These are phyloP conservation scores for Heteromurus nitidus DNA, from an alignment of 2,888 invertebrate genomes.

Conservation along the genomic window DNA sequence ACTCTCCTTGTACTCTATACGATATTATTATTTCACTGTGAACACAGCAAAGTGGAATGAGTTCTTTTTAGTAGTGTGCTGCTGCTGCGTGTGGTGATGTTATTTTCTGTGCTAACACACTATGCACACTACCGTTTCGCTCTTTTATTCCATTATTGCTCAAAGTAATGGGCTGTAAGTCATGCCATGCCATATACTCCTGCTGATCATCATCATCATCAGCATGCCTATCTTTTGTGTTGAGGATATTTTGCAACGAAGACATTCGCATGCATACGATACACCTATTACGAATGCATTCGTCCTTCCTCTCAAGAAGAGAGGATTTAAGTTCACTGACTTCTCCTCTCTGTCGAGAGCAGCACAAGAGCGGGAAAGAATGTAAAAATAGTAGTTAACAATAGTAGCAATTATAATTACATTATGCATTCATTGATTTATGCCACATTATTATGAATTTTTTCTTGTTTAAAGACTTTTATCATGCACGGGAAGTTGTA, in stretches of 20 bases:
- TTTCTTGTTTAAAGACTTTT: too few relatives aligned
- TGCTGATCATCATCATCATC: neutral
- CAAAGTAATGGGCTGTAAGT: conserved; percentile 8
- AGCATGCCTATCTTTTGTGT: too few relatives aligned
- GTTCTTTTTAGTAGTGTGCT: too few relatives aligned
- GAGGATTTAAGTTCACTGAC: conserved; percentile 49
- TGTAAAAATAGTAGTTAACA: conserved; percentile 18
- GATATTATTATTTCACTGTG: too few relatives aligned
- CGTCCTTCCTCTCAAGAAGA: conserved; percentile 45
- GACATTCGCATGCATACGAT: neutral
- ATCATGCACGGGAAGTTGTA: too few relatives aligned
- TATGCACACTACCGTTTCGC: conserved; percentile 19
- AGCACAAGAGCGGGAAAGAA: too few relatives aligned
- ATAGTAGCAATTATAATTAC: conserved; percentile 19
- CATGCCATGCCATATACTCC: neutral
- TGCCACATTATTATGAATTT: too few relatives aligned
- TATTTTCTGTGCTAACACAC: conserved; percentile 1
- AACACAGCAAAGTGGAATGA: too few relatives aligned
- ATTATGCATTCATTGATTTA: conserved; percentile 29
- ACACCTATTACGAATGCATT: conserved; percentile 10
- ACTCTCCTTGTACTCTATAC: too few relatives aligned
- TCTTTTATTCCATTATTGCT: conserved; percentile 25
- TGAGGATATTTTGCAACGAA: too few relatives aligned
- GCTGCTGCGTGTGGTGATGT: too few relatives aligned
- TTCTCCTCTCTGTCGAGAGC: conserved; percentile 5